phyloP scores from a whole-genome alignment of 2,888 invertebrate genomes.

The Spatulosminthurus flaviceps region DNA sequence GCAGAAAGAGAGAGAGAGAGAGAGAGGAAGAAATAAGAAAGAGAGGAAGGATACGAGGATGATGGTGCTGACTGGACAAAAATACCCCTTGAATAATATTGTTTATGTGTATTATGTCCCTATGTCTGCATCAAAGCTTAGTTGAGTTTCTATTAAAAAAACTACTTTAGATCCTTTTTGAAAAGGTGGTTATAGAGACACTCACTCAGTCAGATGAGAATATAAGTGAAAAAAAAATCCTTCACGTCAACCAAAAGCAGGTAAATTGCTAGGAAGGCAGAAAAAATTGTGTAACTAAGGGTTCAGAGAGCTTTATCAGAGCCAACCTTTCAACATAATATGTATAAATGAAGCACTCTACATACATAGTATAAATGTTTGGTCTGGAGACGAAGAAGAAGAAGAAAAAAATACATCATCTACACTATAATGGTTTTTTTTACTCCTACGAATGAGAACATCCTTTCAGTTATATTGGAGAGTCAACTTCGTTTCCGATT shows the following conservation, averaged over 20 bases:
- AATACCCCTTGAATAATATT: conserved; percentile 38
- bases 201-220: conserved; percentile 39
- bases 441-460: background rate
- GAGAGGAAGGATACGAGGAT: conserved; percentile 15
- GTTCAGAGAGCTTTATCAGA: conserved; percentile 15
- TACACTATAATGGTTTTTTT: no score
- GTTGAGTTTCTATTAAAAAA: conserved; percentile 29
- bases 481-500: conserved; percentile 36
- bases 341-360: no score
- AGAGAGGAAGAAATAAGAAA: background rate
- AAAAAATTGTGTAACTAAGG: conserved; percentile 20
- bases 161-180: conserved; percentile 24
- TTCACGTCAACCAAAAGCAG: conserved; percentile 45
- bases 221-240: conserved; percentile 42
- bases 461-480: background rate
- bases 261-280: conserved; percentile 43
- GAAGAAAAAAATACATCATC: no score
- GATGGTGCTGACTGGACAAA: conserved; percentile 42
- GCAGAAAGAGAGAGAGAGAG: background rate
- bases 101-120: background rate
- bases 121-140: conserved; percentile 19
- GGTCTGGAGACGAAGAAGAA: no score
- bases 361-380: no score
- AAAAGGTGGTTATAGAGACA: conserved; percentile 30
- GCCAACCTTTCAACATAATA: background rate